Evolutionary conservation across 2,888 invertebrate genomes (phyloP), one percentile per base, ranked within the genome.

Genomic region (Pseudococcus jackbeardsleyi): DNA sequence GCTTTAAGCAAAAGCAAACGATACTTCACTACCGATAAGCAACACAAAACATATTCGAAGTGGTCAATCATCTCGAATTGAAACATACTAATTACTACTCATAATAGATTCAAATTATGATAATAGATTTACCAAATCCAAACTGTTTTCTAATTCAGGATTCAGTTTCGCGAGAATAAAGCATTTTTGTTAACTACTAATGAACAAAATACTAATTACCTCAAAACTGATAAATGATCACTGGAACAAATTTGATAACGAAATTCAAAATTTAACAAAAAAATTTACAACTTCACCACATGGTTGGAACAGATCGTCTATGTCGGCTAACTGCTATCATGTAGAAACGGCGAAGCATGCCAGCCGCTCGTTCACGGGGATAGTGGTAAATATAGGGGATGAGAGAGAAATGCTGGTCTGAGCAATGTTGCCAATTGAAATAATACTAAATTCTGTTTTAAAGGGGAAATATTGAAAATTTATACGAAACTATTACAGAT

Each of bases 251-350:
- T 42, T 42, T 26, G 26, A 33, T 33, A 2, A 33, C 26, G 26
- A 79, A 17, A 79, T 8, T 4, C 3, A 8, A 79, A 79, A 79
- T n/a, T 79, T 33, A 33, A 33, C 22, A 7, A 9, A 79, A 7
- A 9, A 79, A 79, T n/a, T n/a, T 79, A 9, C 39, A 79, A 79
- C 79, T 42, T 79, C 46, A 79, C 9, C 79, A 42, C 79, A 79
- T 79, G 79, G 8, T 79, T 12, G 22, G 5, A 33, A n/a, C 42
- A 42, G 79, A 79, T 42, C 46, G 46, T 33, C 26, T 79, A 79
- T 42, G 42, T 79, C 79, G 79, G 42, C 79, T 42, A 79, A 79
- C 79, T 42, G 42, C 79, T 42, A 79, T 46, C 79, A 3, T 33
- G 79, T 79, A 42, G 8, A 42, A n/a, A 2, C 26, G 26, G 26